These are phyloP conservation scores for Ctenopoma kingsleyae DNA, from an alignment of 2,797 vertebrate genomes.

Conservation along the genomic window DNA sequence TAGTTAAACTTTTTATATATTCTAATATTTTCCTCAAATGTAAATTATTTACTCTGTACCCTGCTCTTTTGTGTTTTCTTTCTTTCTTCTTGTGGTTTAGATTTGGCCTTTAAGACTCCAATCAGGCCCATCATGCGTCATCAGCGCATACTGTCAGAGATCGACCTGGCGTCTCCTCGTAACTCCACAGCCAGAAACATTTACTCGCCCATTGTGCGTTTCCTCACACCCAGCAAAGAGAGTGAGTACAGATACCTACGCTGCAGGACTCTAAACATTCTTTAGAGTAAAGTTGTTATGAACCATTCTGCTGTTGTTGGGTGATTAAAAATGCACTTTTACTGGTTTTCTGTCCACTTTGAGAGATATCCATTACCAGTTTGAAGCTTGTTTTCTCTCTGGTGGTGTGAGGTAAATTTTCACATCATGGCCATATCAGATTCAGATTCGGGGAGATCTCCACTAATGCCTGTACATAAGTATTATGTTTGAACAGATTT, in stretches of 20 bases:
- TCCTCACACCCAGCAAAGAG: slow-evolving; percentile 84
- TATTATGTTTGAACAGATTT: background rate
- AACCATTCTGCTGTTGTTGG: background rate
- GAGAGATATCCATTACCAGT: background rate
- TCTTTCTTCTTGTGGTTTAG: slow-evolving; percentile 39
- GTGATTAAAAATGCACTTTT: background rate
- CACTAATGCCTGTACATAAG: too few relatives aligned
- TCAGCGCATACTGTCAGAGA: slow-evolving; percentile 65
- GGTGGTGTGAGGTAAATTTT: background rate
- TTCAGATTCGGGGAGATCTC: background rate
- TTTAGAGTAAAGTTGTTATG: background rate
- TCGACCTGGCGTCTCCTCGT: slow-evolving; percentile 49
- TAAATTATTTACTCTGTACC: background rate
- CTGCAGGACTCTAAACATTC: background rate
- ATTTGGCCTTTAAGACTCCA: slow-evolving; percentile 82
- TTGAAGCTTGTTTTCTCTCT: background rate
- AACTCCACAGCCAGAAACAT: slow-evolving; percentile 78
- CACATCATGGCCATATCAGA: too few relatives aligned
- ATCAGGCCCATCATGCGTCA: slow-evolving; percentile 58
- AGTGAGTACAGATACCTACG: slow-evolving; percentile 72
- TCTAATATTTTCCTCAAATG: background rate
- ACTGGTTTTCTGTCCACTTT: background rate
- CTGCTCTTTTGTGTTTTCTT: background rate
- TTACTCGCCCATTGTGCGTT: slow-evolving; percentile 84
- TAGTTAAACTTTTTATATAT: background rate